Conservation (phyloP, 1,140 invertebrate species). For the Sinella curviseta region DNA sequence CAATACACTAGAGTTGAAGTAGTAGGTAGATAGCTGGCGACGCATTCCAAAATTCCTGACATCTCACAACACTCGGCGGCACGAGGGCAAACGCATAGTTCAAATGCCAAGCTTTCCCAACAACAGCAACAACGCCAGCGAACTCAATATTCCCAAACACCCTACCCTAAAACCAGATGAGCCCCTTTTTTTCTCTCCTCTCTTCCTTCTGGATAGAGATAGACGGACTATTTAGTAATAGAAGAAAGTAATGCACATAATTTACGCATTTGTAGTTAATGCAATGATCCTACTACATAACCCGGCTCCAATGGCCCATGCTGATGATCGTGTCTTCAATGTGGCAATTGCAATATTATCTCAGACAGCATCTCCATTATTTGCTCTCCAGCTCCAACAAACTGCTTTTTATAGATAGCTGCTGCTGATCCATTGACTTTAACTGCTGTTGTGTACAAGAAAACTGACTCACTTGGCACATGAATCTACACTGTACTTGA, state of each 20-base stretch:
- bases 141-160: too few relatives aligned
- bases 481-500: too few relatives aligned
- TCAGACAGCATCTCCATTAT: not conserved
- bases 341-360: not conserved
- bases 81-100: not conserved
- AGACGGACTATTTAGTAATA: not conserved
- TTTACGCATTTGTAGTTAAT: conserved; percentile 12
- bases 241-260: not conserved
- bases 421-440: not conserved
- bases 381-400: too few relatives aligned
- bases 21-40: not conserved
- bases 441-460: too few relatives aligned
- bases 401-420: too few relatives aligned
- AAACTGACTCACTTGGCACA: too few relatives aligned
- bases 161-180: too few relatives aligned
- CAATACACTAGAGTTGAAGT: too few relatives aligned
- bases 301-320: not conserved
- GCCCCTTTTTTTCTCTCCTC: too few relatives aligned
- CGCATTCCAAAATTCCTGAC: not conserved
- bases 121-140: too few relatives aligned
- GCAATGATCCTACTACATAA: conserved; percentile 2
- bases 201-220: not conserved
- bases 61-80: too few relatives aligned
- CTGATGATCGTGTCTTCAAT: not conserved
- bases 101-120: too few relatives aligned